Base-by-base conservation (phyloP, 2,888 invertebrate species). In the Epiblema foenella region DNA sequence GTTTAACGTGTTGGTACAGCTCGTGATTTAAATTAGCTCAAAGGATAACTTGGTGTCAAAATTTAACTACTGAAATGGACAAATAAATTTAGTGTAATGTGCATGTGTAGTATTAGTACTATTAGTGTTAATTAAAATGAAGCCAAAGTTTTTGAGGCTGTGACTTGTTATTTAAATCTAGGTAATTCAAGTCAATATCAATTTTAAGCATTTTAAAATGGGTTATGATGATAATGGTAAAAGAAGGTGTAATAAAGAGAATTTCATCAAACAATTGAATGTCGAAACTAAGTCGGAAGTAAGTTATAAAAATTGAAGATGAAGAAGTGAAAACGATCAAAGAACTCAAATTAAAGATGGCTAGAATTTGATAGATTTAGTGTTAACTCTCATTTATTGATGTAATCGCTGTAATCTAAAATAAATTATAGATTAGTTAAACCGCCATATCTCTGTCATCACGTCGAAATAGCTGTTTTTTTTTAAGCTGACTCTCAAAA, bases 111-210 rank as follows among this genome's bases (percentile, higher is more conserved):
- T 46, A 18, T 65, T 65, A 70, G 54, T 70, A 70, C 59, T 46
- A 18, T 65, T 65, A 70, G 42, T 52, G 33, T 49, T 51, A 57
- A 58, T 58, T 49, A 56, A 63, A 8, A 69, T 64, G 29, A 62
- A 71, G 71, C 71, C 66, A 71, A 71, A 71, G 59, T 57, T 70
- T 29, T 58, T 39, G 59, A 67, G 71, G 71, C 71, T 71, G 71
- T 71, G 71, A 71, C 60, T 71, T 56, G 67, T 71, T 67, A 42
- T 62, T 67, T 68, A 64, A 64, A 52, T 59, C 52, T 56, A 63
- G 39, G 24, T 46, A 20, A 68, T 70, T 65, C 54, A 49, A 60
- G 65, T 70, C 59, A 60, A 65, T 70, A 46, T 66, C 46, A 65
- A 33, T 10, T 49, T 17, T 54, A 60, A 70, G 54, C 20, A 33